Evolutionary conservation across 2,113 vertebrate species (phyloP), one percentile per base, ranked within the genome.

Genomic region (Carettochelys insculpta): DNA sequence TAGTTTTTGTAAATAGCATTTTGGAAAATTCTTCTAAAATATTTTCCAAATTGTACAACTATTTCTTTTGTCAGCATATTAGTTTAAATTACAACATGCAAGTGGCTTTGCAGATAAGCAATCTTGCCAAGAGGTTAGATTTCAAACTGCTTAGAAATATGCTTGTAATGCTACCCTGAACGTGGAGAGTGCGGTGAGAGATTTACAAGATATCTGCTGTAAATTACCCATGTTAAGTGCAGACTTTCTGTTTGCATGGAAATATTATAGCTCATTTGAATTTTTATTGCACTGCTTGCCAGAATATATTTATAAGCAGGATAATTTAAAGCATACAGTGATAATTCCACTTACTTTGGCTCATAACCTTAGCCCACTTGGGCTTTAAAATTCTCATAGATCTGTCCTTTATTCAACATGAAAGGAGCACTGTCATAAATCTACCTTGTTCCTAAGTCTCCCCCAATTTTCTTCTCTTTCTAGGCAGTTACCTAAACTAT

Each of bases 81-180:
- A 75, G 73, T 92, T 92, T 71, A 94, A 96, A 96, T 96, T 94
- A 43, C 81, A 91, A 48, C 77, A 88, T 91, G 93, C 93, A 96
- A 92, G 95, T 96, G 93, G 43, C 89, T 97, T 94, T 96, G 79
- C 87, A 97, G 96, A 95, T 96, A 96, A 96, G 92, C 86, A 94
- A 89, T 96, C 96, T 96, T 83, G 83, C 80, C 73, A 8, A 6
- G 93, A 87, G 89, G 92, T 95, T 95, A 86, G 77, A n/a, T 89
- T 94, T 96, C 79, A 94, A 19, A 91, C 90, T 94, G 90, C 92
- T 95, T 83, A 95, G 87, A 97, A 96, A 93, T 95, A 87, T 52
- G 83, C 54, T 95, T 94, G 92, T 95, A 95, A 93, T 95, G 71
- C 87, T 95, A 88, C 87, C 81, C 79, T 95, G 77, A 94, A 94